Base-by-base conservation (phyloP, 2,888 invertebrate species). In the Cinara cedri region DNA sequence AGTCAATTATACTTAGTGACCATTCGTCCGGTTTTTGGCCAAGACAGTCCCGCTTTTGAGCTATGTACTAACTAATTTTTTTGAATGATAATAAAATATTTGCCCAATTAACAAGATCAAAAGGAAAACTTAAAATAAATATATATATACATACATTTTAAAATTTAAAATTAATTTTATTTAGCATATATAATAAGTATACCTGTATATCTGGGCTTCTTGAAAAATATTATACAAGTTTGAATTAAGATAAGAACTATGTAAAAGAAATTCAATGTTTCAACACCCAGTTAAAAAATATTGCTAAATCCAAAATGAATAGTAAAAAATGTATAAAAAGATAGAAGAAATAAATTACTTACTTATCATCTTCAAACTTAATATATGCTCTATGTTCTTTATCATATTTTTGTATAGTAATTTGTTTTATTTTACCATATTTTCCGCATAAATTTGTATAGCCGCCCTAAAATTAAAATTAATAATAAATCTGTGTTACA, bases 361-460 rank as follows among this genome's bases (percentile, higher is more conserved):
- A 78, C 78, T 11, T 11, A 14, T 70, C 19, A 26, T 57, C n/a
- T 42, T 70, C 70, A 78, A 70, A 78, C 11, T 62, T 34, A 42
- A 78, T 70, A 70, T 42, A 70, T 60, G 78, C 68, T n/a, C 34
- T 19, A 46, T 66, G 57, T 19, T 68, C 46, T 19, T 21, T 1
- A 3, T 4, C 0, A 6, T 21, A 49, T 24, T 60, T 49, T 9
- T 24, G 42, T 16, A 70, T 4, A 11, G 11, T 21, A 16, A 78
- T 51, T 42, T 51, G 60, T 70, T 78, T 60, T 42, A 78, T n/a
- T 24, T 16, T 9, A 51, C 78, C 78, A 70, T 51, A 78, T 24
- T 19, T 34, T 34, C n/a, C 1, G 11, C 68, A 78, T 62, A 78
- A 24, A 62, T 70, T 60, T 9, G 49, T 60, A 42, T 62, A 19